phyloP scores from a whole-genome alignment of 2,888 invertebrate genomes.

The Mimas tiliae region DNA sequence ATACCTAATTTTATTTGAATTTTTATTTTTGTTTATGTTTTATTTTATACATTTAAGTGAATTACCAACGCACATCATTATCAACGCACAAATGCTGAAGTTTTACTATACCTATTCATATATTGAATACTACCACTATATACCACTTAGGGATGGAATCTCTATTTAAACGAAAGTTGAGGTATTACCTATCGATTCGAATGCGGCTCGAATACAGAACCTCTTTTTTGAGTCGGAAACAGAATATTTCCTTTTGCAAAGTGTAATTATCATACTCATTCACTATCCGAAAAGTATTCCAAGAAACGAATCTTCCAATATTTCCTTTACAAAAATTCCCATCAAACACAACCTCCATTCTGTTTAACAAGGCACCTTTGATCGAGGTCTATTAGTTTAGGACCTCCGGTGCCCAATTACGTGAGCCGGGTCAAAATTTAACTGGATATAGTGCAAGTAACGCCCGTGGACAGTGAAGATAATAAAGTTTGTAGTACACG shows the following conservation, averaged over 20 bases:
- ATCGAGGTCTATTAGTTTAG: constrained; percentile 31
- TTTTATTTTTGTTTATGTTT: no score
- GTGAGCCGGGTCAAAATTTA: constrained; percentile 27
- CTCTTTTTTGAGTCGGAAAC: no score
- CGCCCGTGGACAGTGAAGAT: constrained; percentile 9
- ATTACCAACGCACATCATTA: no score
- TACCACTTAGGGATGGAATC: no score
- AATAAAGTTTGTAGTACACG: constrained; percentile 16
- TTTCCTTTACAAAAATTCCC: constrained; percentile 21
- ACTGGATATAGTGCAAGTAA: constrained; percentile 22
- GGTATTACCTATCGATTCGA: no score
- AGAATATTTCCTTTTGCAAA: neutral
- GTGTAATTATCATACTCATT: neutral
- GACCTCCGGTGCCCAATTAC: constrained; percentile 28
- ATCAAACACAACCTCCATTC: constrained; percentile 23
- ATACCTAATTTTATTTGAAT: no score
- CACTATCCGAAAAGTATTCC: neutral
- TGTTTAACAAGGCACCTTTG: constrained; percentile 29
- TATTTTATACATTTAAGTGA: no score
- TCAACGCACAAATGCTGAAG: no score
- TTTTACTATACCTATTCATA: no score
- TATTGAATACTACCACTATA: no score
- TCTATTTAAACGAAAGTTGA: no score
- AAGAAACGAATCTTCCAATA: constrained; percentile 4
- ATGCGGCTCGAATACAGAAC: no score